phyloP scores from a whole-genome alignment of 2,113 vertebrate species.

The Phyllopteryx taeniolatus region DNA sequence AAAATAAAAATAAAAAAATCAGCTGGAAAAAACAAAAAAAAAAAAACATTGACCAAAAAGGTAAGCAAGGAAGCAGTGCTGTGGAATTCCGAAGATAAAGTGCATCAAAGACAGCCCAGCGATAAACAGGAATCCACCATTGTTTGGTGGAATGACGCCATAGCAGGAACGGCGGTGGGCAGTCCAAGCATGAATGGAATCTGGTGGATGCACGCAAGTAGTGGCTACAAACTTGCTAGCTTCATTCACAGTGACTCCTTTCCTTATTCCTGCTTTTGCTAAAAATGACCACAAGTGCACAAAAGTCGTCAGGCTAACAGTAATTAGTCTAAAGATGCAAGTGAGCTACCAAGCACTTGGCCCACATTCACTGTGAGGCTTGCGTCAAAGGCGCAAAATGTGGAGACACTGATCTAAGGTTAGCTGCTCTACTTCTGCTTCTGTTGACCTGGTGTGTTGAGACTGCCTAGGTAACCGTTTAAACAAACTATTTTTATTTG shows the following conservation, averaged over 20 bases:
- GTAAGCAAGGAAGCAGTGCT: constrained; percentile 45
- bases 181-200: constrained; percentile 64
- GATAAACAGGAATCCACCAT: constrained; percentile 71
- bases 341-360: constrained; percentile 29
- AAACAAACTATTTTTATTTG: constrained; percentile 67
- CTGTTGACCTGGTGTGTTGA: constrained; percentile 70
- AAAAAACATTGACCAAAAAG: background rate
- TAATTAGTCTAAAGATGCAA: constrained; percentile 22
- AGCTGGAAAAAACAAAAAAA: background rate
- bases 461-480: constrained; percentile 69
- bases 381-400: constrained; percentile 49
- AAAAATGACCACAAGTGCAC: constrained; percentile 58
- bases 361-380: constrained; percentile 24
- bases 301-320: constrained; percentile 23
- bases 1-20: background rate
- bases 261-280: constrained; percentile 40
- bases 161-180: constrained; percentile 52
- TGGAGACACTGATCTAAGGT: constrained; percentile 8
- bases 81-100: constrained; percentile 51
- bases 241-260: constrained; percentile 42
- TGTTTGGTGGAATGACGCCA: constrained; percentile 62
- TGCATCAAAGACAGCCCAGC: constrained; percentile 40
- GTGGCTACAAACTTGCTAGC: constrained; percentile 32
- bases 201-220: constrained; percentile 48
- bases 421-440: constrained; percentile 58